A percentile compares a stretch with the other conserved stretches of the same genome.
These are phyloP conservation scores for Gracilinanus agilis DNA, from an alignment of 2,113 vertebrate genomes.

Conservation along the genomic window DNA sequence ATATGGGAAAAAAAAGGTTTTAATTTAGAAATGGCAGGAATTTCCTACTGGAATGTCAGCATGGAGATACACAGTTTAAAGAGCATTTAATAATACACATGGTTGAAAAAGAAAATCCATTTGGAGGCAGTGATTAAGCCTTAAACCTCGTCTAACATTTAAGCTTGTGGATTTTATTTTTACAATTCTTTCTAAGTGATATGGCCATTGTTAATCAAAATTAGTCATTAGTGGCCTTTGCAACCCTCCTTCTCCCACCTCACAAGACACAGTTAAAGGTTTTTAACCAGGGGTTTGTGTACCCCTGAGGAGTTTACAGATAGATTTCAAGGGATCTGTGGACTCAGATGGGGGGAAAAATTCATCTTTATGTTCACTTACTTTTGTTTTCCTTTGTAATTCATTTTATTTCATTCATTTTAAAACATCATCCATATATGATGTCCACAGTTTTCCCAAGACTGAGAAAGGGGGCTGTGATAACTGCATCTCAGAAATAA, in stretches of 20 bases:
- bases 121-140: not conserved
- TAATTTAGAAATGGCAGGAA: slow-evolving; percentile 45
- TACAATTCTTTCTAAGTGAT: not conserved
- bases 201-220: not conserved
- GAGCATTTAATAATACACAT: not conserved
- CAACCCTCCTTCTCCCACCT: not conserved
- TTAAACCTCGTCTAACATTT: slow-evolving; percentile 10
- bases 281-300: not conserved
- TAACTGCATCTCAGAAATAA: not conserved
- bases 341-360: not conserved
- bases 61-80: slow-evolving; percentile 8
- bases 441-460: not conserved
- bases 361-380: not conserved
- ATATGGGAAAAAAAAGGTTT: not conserved
- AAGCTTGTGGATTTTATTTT: not conserved
- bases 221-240: not conserved
- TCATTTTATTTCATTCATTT: not conserved
- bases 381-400: too few relatives aligned
- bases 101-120: not conserved
- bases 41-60: not conserved
- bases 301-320: not conserved
- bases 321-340: not conserved
- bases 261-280: not conserved
- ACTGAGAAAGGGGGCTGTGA: not conserved
- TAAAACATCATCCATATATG: not conserved